These are phyloP conservation scores for Megastigmus dorsalis DNA, from an alignment of 2,888 invertebrate species.

Conservation along the genomic window DNA sequence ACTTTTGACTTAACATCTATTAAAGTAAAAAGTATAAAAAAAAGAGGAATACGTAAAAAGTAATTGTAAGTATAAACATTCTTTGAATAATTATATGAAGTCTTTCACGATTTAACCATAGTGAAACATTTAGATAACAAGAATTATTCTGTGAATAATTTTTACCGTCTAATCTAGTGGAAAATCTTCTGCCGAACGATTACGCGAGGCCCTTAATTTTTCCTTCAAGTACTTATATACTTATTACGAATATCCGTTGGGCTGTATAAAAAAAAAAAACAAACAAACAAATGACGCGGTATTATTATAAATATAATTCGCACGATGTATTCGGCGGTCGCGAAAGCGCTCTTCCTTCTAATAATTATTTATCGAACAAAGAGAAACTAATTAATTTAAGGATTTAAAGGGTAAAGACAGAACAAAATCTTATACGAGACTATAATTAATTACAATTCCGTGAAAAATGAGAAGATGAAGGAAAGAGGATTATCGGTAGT, in stretches of 20 bases:
- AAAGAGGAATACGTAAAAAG: conserved; percentile 9
- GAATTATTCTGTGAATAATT: conserved; percentile 48
- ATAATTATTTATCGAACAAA: conserved; percentile 51
- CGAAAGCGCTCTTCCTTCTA: conserved; percentile 49
- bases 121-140: conserved; percentile 7
- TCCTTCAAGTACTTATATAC: conserved; percentile 1
- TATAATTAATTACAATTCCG: too few relatives aligned
- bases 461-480: too few relatives aligned
- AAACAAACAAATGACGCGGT: background rate
- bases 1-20: conserved; percentile 5
- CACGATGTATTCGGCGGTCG: too few relatives aligned
- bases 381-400: conserved; percentile 12
- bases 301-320: too few relatives aligned
- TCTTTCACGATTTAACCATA: conserved; percentile 28
- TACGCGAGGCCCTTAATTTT: conserved; percentile 38
- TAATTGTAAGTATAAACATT: conserved; percentile 32
- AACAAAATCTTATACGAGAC: conserved; percentile 18
- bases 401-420: conserved; percentile 32
- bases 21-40: conserved; percentile 8
- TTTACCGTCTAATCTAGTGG: conserved; percentile 23
- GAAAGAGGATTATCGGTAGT: too few relatives aligned
- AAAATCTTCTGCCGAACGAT: conserved; percentile 20
- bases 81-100: conserved; percentile 19
- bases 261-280: background rate
- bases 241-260: conserved; percentile 16